Base-by-base conservation (phyloP, 2,888 invertebrate genomes). In the Orchesellides sinensis region DNA sequence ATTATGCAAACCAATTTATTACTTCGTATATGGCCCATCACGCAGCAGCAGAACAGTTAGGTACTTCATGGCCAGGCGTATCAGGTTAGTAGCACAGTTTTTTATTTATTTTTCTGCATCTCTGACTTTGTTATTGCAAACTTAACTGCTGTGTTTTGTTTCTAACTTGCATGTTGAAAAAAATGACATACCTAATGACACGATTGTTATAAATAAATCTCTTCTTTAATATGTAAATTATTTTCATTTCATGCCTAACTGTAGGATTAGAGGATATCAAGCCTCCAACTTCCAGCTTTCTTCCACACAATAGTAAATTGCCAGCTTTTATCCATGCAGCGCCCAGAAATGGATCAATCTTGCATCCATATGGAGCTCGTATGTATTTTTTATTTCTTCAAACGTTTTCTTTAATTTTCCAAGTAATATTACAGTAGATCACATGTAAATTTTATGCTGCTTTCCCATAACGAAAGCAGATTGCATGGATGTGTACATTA, bases 251-350 rank as follows among this genome's bases (percentile, higher is more conserved):
- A 45, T 47, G 19, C 12, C 25, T 21, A 23, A 27, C n/a, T 52
- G 12, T 79, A 86, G 84, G 83, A 23, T 73, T 86, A 72, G 86
- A 86, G 21, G 78, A 83, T 73, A 83, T 83, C 49, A 86, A 85
- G 45, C 72, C 83, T 45, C 81, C 78, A 56, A 19, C 70, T 56
- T 35, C 84, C 29, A 85, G 65, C 85, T 85, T 86, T 82, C 85
- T 85, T 68, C 85, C 56, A 70, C 79, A 70, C 83, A 81, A 84
- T 69, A 84, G 83, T 83, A 85, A 86, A 78, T 82, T 87, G 27
- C 87, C 87, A 78, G 84, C 84, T 85, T 88, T 88, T 82, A 85
- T 86, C 72, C 85, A 83, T 65, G 69, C 86, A 73, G 77, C 86
- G 19, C 81, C 85, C 25, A 84, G 87, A 70, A 87, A 84, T 68